phyloP scores from a whole-genome alignment of 2,888 invertebrate genomes.

The Polyommatus iphigenia region DNA sequence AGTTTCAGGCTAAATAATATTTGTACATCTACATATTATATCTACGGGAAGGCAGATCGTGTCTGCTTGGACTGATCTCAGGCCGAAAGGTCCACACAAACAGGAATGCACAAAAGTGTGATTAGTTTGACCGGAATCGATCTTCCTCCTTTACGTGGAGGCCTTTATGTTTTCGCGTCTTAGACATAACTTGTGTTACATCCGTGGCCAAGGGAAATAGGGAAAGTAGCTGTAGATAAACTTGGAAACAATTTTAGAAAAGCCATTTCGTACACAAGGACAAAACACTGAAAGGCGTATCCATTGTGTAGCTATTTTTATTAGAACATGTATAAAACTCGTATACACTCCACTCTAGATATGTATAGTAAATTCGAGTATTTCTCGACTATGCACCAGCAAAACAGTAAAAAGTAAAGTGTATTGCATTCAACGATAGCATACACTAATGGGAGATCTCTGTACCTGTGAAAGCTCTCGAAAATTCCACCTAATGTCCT shows the following conservation, averaged over 20 bases:
- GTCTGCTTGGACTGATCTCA: too few relatives aligned
- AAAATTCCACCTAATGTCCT: neutral
- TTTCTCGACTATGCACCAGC: neutral
- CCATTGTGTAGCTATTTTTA: neutral
- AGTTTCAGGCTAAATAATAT: too few relatives aligned
- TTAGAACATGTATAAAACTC: neutral
- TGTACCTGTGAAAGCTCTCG: conserved; percentile 6
- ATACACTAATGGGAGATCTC: neutral
- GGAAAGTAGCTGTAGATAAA: too few relatives aligned
- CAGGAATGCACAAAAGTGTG: too few relatives aligned
- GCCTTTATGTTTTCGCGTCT: too few relatives aligned
- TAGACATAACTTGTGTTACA: too few relatives aligned
- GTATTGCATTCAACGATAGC: neutral
- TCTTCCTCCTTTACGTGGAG: too few relatives aligned
- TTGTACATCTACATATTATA: too few relatives aligned
- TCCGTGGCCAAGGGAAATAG: too few relatives aligned
- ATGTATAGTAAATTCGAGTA: neutral
- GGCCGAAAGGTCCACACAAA: too few relatives aligned
- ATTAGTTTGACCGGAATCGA: too few relatives aligned
- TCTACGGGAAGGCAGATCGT: too few relatives aligned
- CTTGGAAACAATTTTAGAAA: neutral
- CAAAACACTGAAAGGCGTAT: neutral
- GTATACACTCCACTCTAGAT: neutral
- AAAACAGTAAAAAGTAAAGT: neutral
- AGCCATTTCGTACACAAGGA: neutral